phyloP scores from a whole-genome alignment of 2,113 vertebrate species.

The Menura novaehollandiae region DNA sequence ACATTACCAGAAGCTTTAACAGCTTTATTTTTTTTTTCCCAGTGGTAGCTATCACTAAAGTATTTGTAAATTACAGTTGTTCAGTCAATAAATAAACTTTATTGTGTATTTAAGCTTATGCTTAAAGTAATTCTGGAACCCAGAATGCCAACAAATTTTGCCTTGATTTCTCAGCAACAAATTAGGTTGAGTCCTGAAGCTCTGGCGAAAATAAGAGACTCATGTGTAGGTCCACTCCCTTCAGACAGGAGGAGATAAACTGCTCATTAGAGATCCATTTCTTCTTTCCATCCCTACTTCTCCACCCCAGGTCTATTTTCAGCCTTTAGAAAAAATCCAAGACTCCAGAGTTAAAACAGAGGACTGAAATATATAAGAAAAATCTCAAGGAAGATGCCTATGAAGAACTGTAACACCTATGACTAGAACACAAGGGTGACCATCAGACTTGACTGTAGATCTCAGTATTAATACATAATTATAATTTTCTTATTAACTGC shows the following conservation, averaged over 20 bases:
- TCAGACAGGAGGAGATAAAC: not conserved
- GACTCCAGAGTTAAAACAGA: not conserved
- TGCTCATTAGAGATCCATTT: not conserved
- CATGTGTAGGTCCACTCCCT: not conserved
- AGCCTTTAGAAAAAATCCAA: not conserved
- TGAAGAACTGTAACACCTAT: not conserved
- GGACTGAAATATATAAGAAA: not conserved
- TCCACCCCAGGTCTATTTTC: not conserved
- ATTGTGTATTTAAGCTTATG: constrained; percentile 21
- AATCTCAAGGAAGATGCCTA: not conserved
- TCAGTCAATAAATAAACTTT: constrained; percentile 10
- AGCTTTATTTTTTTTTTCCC: not conserved
- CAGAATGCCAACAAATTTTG: not conserved
- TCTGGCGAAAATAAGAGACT: not conserved
- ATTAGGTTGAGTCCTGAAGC: not conserved
- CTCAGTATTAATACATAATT: not conserved
- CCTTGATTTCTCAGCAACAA: not conserved
- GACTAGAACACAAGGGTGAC: not conserved
- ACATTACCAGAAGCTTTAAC: not conserved
- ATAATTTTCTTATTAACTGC: accelerated
- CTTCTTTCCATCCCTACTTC: not conserved
- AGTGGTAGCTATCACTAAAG: not conserved
- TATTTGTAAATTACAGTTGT: not conserved
- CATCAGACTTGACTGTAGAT: not conserved
- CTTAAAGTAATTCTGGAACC: not conserved